phyloP scores from a whole-genome alignment of 2,797 vertebrate genomes.

The Knipowitschia caucasica region DNA sequence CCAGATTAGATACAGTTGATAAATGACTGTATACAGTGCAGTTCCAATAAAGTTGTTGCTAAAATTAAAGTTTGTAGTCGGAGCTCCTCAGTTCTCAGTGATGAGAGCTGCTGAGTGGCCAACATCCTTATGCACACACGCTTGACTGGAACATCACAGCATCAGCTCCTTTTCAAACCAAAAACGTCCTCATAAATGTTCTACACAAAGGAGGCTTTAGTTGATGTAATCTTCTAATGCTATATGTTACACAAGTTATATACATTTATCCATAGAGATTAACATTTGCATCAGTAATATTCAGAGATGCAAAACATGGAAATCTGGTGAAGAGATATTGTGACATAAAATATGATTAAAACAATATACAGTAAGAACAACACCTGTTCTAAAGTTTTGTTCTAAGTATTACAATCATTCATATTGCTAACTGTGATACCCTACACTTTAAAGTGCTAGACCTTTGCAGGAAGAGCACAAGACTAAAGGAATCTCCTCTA shows the following conservation, averaged over 20 bases:
- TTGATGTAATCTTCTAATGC: conserved; percentile 23
- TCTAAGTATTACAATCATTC: neutral
- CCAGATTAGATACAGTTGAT: neutral
- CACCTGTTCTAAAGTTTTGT: conserved; percentile 5
- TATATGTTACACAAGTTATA: conserved; percentile 7
- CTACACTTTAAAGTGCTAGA: neutral
- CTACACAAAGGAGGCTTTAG: conserved; percentile 18
- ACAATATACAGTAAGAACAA: conserved; percentile 15
- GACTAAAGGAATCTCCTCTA: neutral
- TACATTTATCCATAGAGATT: neutral
- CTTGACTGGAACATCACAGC: conserved; percentile 31
- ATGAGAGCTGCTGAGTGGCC: conserved; percentile 42
- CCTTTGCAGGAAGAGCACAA: neutral
- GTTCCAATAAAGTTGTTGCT: conserved; percentile 28
- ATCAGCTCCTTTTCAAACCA: conserved; percentile 52
- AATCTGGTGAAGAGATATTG: neutral
- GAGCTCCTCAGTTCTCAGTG: conserved; percentile 40
- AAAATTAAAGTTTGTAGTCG: conserved; percentile 32
- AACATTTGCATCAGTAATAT: neutral
- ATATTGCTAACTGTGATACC: neutral
- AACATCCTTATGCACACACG: conserved; percentile 49
- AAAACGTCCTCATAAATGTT: conserved; percentile 51
- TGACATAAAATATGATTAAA: neutral
- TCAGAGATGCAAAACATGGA: neutral
- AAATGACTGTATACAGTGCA: conserved; percentile 6